Conservation (phyloP, 2,888 invertebrate genomes). For the Ptychoptera contaminata region DNA sequence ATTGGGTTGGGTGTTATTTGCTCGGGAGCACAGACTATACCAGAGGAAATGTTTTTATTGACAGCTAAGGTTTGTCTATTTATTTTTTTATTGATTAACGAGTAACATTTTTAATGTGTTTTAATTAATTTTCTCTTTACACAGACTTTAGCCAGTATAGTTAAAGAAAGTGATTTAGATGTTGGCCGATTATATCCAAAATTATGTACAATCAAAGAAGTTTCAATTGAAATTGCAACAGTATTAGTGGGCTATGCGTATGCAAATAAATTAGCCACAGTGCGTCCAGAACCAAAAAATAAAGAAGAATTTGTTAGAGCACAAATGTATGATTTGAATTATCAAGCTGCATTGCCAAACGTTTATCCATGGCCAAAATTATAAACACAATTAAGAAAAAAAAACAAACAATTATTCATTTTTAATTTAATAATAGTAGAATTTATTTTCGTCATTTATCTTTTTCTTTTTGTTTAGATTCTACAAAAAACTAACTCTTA, state of each 20-base stretch:
- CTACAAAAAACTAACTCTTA: too few species aligned
- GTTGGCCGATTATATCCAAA: constrained; percentile 88
- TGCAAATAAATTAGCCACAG: constrained; percentile 53
- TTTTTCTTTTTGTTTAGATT: too few species aligned
- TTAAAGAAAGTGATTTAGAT: constrained; percentile 62
- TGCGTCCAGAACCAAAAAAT: constrained; percentile 59
- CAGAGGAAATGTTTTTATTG: constrained; percentile 81
- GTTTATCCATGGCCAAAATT: constrained; percentile 38
- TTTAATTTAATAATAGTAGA: not conserved
- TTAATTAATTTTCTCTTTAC: constrained; percentile 20
- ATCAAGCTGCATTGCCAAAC: constrained; percentile 50
- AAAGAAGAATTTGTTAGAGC: constrained; percentile 57
- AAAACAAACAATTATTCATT: not conserved
- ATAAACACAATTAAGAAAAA: constrained; percentile 18
- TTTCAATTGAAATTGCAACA: constrained; percentile 76
- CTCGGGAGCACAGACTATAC: constrained; percentile 76
- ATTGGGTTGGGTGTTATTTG: constrained; percentile 80
- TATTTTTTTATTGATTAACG: not conserved
- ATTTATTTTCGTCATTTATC: not conserved
- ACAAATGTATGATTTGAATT: constrained; percentile 64
- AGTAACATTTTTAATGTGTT: not conserved
- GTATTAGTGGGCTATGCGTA: constrained; percentile 72
- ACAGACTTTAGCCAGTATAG: constrained; percentile 69
- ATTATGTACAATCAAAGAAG: constrained; percentile 61
- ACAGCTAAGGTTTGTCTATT: constrained; percentile 56